Conservation (phyloP, 2,888 invertebrate species). For the Sphaeridia pumilis region DNA sequence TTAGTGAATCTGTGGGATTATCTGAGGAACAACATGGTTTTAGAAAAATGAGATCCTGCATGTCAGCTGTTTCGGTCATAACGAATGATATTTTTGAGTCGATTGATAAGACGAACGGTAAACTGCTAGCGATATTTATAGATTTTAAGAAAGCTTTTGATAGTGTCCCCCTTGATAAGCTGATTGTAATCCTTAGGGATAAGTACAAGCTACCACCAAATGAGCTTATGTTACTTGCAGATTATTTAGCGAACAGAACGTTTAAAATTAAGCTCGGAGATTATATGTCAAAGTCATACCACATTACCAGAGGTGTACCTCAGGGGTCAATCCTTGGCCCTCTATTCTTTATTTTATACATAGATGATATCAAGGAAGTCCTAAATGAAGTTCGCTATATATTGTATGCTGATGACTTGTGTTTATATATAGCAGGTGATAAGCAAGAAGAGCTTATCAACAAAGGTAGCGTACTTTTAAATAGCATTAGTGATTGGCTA, state of each 20-base stretch:
- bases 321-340: slow-evolving; percentile 17
- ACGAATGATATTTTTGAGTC: slow-evolving; percentile 18
- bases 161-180: slow-evolving; percentile 22
- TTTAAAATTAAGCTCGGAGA: slow-evolving; percentile 3
- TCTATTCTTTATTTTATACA: slow-evolving; percentile 14
- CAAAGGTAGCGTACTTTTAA: too few relatives aligned
- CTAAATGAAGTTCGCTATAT: slow-evolving; percentile 4
- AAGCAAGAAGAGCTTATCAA: too few relatives aligned
- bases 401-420: slow-evolving; percentile 20
- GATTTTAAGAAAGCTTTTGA: slow-evolving; percentile 35
- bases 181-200: slow-evolving; percentile 23
- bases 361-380: slow-evolving; percentile 7
- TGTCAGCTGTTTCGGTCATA: slow-evolving; percentile 21
- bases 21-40: slow-evolving; percentile 29
- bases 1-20: too few relatives aligned
- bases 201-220: slow-evolving; percentile 10
- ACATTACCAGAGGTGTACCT: slow-evolving; percentile 12
- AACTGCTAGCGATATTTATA: slow-evolving; percentile 19
- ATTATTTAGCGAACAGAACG: slow-evolving; percentile 1
- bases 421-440: too few relatives aligned
- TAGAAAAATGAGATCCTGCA: slow-evolving; percentile 23
- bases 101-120: slow-evolving; percentile 15
- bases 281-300: slow-evolving; percentile 1
- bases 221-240: slow-evolving; percentile 1
- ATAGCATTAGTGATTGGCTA: too few relatives aligned